phyloP scores from a whole-genome alignment of 2,113 vertebrate genomes.

The Amblyornis subalaris region DNA sequence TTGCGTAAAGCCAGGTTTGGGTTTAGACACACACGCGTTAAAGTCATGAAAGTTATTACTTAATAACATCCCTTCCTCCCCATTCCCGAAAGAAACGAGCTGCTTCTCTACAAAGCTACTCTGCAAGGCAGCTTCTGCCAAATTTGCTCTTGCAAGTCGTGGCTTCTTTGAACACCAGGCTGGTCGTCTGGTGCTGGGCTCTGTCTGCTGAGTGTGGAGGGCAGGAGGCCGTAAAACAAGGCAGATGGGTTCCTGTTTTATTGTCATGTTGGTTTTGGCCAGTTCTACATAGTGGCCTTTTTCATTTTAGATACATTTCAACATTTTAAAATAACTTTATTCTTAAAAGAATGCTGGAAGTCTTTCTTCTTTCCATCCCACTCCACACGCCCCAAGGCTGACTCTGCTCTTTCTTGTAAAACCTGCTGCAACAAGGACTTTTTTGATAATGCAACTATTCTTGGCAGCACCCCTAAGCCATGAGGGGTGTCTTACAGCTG shows the following conservation, averaged over 20 bases:
- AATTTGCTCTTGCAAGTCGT: not conserved
- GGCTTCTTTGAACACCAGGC: not conserved
- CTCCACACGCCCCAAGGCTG: not conserved
- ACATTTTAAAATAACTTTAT: not conserved
- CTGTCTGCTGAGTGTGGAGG: not conserved
- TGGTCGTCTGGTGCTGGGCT: not conserved
- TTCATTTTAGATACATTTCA: not conserved
- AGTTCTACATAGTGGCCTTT: not conserved
- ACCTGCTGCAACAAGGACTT: not conserved
- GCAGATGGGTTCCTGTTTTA: not conserved
- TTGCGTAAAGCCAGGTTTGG: not conserved
- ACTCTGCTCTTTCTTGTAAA: not conserved
- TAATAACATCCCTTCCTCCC: not conserved
- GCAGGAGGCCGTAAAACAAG: not conserved
- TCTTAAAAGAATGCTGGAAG: not conserved
- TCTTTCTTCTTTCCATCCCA: not conserved
- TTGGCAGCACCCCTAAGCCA: not conserved
- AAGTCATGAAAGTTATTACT: not conserved
- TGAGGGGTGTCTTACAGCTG: not conserved
- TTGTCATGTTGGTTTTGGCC: not conserved
- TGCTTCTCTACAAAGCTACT: not conserved
- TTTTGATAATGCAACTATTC: not conserved
- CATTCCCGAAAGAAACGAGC: not conserved
- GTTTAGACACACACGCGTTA: rapidly evolving
- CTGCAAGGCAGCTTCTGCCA: not conserved